Conservation (phyloP, 2,797 vertebrate species). For the Chaetodon trifasciatus region DNA sequence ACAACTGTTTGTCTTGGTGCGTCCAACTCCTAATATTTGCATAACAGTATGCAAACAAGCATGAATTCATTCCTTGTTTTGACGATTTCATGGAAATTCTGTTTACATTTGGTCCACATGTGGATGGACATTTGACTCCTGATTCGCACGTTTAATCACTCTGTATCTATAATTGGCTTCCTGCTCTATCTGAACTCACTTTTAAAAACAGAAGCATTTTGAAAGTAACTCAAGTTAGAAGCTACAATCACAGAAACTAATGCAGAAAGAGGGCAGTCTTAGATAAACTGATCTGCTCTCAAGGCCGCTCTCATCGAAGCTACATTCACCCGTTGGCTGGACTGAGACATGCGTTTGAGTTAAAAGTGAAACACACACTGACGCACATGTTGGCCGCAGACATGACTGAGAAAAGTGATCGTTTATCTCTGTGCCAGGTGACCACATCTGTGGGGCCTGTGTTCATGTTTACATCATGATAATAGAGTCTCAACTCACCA, state of each 20-base stretch:
- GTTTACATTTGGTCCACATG: not conserved
- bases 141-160: not conserved
- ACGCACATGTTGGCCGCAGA: conserved; percentile 10
- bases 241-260: not conserved
- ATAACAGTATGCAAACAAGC: not conserved
- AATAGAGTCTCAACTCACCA: conserved; percentile 53
- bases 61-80: not conserved
- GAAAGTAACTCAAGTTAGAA: not conserved
- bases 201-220: not conserved
- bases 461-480: conserved; percentile 66
- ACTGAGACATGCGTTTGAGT: not conserved
- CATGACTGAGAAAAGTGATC: conserved; percentile 45
- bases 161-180: not conserved
- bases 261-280: not conserved
- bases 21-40: not conserved
- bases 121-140: not conserved
- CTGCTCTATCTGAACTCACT: not conserved
- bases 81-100: not conserved
- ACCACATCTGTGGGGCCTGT: conserved; percentile 62
- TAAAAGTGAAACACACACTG: conserved; percentile 50
- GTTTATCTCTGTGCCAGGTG: conserved; percentile 64
- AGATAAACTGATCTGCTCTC: conserved; percentile 26
- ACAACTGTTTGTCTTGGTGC: not conserved
- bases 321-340: not conserved
- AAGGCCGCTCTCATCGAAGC: conserved; percentile 9